Base-by-base conservation (phyloP, 2,113 vertebrate genomes). In the Callipepla squamata region DNA sequence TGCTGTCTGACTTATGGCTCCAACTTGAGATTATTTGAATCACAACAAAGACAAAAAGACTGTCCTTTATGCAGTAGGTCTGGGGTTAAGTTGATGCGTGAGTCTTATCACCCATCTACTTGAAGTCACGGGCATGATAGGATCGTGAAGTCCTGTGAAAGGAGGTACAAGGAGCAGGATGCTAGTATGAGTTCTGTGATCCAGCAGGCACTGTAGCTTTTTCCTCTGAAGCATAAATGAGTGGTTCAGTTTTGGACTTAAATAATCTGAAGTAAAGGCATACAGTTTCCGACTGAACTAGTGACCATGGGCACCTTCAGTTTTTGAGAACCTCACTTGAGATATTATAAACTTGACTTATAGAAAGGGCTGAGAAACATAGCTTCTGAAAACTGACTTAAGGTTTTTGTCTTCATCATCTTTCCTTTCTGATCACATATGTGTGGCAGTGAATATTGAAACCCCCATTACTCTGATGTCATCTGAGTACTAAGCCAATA, bases 331-430 rank as follows among this genome's bases (percentile, higher is more conserved):
- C 61, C 34, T 12, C 25, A 74, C 53, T 25, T n/a, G 59, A 87
- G 45, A 50, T 51, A 67, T 32, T 36, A 47, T 42, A 63, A 74
- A 47, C 19, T 17, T 53, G 58, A 68, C n/a, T 62, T 62, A 67
- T 47, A 77, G 72, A 89, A 87, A 95, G 70, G 58, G 85, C 84
- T 89, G 58, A 94, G 36, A 92, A 84, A 53, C 53, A 42, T 48
- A 13, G 17, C 62, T 83, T 67, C 1, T 0, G 55, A 30, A 63
- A 36, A 85, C 16, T n/a, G 12, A 50, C 50, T 70, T 65, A 42
- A 70, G 45, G 58, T 87, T 90, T 86, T 63, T 62, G 36, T 63
- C 14, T 5, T 55, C 1, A 0, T 63, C n/a, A 25, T 59, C 14
- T 25, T 67, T 59, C 44, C 45, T 73, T 73, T 80, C 63, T 92